Conservation (phyloP, 2,797 vertebrate genomes). For the Enteromius radiatus region DNA sequence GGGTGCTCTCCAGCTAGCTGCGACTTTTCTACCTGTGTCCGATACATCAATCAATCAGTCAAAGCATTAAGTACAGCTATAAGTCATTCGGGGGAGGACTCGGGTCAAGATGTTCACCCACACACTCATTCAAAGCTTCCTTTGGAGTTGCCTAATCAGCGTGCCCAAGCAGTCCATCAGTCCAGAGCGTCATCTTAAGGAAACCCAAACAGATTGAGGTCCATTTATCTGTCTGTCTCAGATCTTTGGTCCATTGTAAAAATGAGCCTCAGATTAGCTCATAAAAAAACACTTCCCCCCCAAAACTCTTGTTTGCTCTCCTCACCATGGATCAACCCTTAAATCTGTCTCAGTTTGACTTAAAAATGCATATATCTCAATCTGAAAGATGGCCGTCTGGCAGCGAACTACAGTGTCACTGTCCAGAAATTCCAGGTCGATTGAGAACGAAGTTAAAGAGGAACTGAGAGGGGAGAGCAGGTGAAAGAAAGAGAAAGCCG, state of each 20-base stretch:
- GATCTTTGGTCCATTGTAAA: conserved; percentile 50
- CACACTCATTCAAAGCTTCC: conserved; percentile 22
- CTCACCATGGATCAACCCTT: conserved; percentile 34
- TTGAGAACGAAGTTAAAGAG: conserved; percentile 26
- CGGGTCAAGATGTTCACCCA: conserved; percentile 58
- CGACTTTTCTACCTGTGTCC: conserved; percentile 64
- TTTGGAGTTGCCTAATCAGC: conserved; percentile 56
- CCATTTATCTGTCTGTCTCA: conserved; percentile 67
- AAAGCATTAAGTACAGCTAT: conserved; percentile 67
- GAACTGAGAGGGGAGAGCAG: conserved; percentile 20
- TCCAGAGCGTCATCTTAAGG: conserved; percentile 50
- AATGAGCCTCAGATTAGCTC: conserved; percentile 66
- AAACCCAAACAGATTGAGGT: conserved; percentile 59
- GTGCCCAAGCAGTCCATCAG: conserved; percentile 51
- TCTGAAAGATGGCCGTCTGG: conserved; percentile 77
- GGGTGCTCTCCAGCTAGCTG: conserved; percentile 65
- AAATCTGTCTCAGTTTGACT: conserved; percentile 76
- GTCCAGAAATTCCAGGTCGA: conserved; percentile 60
- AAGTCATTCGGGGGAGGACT: conserved; percentile 62
- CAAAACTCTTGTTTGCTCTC: background rate
- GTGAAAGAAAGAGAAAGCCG: conserved; percentile 22
- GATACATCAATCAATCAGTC: conserved; percentile 69
- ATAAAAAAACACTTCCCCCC: conserved; percentile 57
- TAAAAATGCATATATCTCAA: conserved; percentile 77
- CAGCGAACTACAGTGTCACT: conserved; percentile 68